Evolutionary conservation across 2,888 invertebrate species (phyloP), one percentile per base, ranked within the genome.

Genomic region (Chaitophorus viminalis): DNA sequence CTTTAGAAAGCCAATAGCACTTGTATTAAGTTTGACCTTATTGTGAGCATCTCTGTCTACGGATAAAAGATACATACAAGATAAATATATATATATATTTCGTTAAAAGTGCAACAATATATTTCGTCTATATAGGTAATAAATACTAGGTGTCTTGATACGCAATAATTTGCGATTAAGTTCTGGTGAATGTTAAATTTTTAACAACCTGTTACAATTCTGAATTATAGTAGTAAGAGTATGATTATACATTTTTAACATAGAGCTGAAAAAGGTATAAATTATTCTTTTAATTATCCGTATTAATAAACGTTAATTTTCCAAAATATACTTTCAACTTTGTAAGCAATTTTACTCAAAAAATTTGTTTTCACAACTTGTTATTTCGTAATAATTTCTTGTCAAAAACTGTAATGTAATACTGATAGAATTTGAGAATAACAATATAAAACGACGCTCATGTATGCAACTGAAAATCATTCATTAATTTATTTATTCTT

Each of bases 21-120:
- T 82, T 18, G 33, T 33, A 33, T 52, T 72, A 33, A 52, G 52
- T 82, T 52, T 72, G 21, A 72, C 46, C 68, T 33, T 70, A 82
- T 52, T 52, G 68, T 29, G 46, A 36, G 78, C 31, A 36, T 5
- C 60, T 36, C 29, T n/a, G 68, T 46, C 46, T 14, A 46, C 46
- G 25, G 68, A n/a, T n/a, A 29, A 68, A 29, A 68, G 68, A 60
- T 25, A 60, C 60, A 25, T 60, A 46, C 14, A 68, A 68, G 68
- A 60, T 25, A 52, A 2, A 17, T 52, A 52, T 52, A 36, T 36
- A 36, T 36, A 46, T 46, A 46, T 46, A 21, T 60, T 60, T 21
- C 4, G 25, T 25, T 5, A 25, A 21, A 60, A 60, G 25, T 60
- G 25, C 60, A 25, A 60, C 60, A 25, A 60, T 60, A 21, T 60